A percentile compares a stretch with the other conserved stretches of the same genome.
These are phyloP conservation scores for Subanguina moxae DNA, from an alignment of 1,140 invertebrate species.

Conservation along the genomic window DNA sequence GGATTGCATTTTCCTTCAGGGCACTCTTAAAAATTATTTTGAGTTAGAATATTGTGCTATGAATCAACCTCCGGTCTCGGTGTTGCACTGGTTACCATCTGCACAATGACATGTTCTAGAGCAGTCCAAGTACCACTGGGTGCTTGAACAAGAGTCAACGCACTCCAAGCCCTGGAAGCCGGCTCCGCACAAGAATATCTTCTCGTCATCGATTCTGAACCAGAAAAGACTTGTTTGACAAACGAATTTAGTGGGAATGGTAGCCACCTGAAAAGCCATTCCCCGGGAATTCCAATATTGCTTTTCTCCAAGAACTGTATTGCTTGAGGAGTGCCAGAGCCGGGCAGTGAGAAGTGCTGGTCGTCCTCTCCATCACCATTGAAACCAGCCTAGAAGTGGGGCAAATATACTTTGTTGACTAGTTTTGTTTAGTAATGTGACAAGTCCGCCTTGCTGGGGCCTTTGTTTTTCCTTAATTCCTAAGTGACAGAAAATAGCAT, in stretches of 20 bases:
- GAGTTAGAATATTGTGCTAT: not conserved
- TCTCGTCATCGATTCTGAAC: conserved; percentile 43
- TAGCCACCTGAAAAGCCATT: conserved; percentile 16
- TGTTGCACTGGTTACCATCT: conserved; percentile 35
- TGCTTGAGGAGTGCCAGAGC: conserved; percentile 37
- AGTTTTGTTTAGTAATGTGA: too few species aligned
- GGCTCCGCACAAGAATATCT: conserved; percentile 46
- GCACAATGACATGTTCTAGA: conserved; percentile 42
- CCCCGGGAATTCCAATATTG: conserved; percentile 48
- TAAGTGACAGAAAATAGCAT: too few species aligned
- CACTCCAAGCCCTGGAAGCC: conserved; percentile 50
- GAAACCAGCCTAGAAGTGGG: conserved; percentile 39
- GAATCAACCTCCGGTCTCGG: conserved; percentile 25
- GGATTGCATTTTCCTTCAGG: conserved; percentile 41
- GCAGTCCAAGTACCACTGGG: conserved; percentile 50
- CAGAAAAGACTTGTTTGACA: not conserved
- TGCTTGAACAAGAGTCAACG: conserved; percentile 41
- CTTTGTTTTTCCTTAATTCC: too few species aligned
- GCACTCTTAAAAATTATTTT: conserved; percentile 19
- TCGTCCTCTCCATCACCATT: conserved; percentile 21
- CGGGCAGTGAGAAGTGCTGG: conserved; percentile 36
- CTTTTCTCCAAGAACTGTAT: conserved; percentile 37
- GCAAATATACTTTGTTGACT: too few species aligned
- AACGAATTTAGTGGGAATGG: not conserved
- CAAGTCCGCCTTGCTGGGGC: too few species aligned